Conservation (phyloP, 2,797 vertebrate genomes). For the Carcharodon carcharias region DNA sequence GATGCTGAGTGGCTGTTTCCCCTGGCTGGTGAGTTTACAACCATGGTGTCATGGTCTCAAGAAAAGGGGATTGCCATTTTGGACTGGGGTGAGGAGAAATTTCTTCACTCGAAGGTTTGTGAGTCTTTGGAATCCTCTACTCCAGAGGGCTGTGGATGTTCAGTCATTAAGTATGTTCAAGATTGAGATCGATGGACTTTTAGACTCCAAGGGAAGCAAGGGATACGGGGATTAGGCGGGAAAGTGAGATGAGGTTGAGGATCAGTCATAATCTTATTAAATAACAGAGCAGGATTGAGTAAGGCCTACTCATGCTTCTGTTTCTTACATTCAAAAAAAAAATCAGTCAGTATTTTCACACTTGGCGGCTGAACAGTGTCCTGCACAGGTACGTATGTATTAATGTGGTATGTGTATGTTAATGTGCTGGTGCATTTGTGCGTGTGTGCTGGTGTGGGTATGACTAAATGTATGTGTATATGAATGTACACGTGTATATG, state of each 20-base stretch:
- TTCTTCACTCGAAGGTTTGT: not conserved
- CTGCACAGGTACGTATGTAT: not conserved
- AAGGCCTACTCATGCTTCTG: not conserved
- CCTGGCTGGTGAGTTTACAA: not conserved
- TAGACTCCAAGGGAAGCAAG: not conserved
- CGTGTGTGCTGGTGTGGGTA: not conserved
- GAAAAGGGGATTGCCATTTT: not conserved
- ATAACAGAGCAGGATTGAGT: not conserved
- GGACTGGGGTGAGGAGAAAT: not conserved
- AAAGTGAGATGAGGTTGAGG: not conserved
- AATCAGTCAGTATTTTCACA: not conserved
- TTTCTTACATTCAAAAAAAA: not conserved
- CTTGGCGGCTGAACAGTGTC: not conserved
- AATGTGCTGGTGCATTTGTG: not conserved
- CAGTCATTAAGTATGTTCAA: not conserved
- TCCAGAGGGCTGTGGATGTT: not conserved
- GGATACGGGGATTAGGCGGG: not conserved
- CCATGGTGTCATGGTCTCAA: not conserved
- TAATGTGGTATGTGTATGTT: not conserved
- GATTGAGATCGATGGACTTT: not conserved
- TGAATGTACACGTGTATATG: not conserved
- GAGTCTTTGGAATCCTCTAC: not conserved
- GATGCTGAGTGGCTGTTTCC: not conserved
- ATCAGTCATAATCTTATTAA: not conserved
- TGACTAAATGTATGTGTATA: not conserved